Percentiles rank a stretch among this genome's conserved stretches.
Evolutionary conservation across 2,888 invertebrate species (phyloP).

Genomic region (Gari tellinella): DNA sequence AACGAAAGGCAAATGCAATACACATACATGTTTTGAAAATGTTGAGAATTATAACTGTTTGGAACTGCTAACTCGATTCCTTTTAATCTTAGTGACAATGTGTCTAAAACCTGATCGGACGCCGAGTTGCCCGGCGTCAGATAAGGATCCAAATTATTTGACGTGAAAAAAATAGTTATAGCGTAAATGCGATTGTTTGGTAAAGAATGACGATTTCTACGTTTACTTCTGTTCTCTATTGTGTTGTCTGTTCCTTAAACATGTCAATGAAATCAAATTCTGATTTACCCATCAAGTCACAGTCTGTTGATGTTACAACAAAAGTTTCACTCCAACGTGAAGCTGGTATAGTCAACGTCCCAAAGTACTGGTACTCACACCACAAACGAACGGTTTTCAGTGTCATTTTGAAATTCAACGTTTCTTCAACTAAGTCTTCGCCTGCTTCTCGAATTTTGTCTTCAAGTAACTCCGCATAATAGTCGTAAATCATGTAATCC

Average conservation of each 20-base stretch:
- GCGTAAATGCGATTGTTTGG: no score
- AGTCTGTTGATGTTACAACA: constrained; percentile 7
- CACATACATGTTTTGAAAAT: no score
- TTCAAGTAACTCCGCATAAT: neutral
- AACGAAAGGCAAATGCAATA: no score
- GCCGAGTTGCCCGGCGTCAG: no score
- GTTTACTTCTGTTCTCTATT: no score
- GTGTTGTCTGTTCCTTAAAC: constrained; percentile 5
- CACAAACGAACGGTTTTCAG: constrained; percentile 2
- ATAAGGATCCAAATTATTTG: no score
- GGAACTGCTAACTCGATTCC: no score
- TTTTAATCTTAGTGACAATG: no score
- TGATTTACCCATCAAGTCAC: constrained; percentile 18
- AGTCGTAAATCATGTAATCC: constrained; percentile 12
- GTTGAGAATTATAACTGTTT: no score
- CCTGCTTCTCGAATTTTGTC: constrained; percentile 2
- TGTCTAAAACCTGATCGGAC: no score
- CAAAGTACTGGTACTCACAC: constrained; percentile 6
- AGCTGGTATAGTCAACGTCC: neutral
- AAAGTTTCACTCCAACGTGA: constrained; percentile 16
- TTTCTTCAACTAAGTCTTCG: constrained; percentile 2
- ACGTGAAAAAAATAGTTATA: no score
- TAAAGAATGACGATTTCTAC: no score
- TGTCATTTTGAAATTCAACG: neutral
- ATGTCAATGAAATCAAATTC: constrained; percentile 22